phyloP scores from a whole-genome alignment of 1,140 invertebrate genomes.

The Pogonognathellus flavescens region DNA sequence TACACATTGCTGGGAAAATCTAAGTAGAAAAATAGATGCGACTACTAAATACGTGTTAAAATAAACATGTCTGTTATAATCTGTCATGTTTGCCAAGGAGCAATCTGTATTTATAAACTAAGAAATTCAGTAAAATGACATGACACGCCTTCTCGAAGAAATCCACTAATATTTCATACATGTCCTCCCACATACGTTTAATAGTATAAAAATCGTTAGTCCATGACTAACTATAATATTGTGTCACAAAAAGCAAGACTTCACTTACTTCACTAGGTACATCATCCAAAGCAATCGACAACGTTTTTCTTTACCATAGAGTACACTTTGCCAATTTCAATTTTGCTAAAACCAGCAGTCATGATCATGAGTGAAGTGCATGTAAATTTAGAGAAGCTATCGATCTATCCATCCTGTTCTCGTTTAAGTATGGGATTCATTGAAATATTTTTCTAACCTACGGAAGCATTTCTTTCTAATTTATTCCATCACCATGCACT shows the following conservation, averaged over 20 bases:
- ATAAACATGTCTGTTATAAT: slow-evolving; percentile 45
- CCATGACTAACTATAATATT: too few species aligned
- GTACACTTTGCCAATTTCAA: slow-evolving; percentile 36
- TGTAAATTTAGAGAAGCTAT: too few species aligned
- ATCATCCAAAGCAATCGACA: background rate
- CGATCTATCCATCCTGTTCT: too few species aligned
- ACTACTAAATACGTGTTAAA: background rate
- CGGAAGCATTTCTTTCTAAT: too few species aligned
- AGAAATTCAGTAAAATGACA: background rate
- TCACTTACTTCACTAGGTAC: too few species aligned
- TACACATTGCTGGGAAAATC: too few species aligned
- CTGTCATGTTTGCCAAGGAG: slow-evolving; percentile 15
- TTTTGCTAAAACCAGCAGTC: slow-evolving; percentile 1
- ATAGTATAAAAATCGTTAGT: background rate
- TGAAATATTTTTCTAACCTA: too few species aligned
- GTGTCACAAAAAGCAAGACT: too few species aligned
- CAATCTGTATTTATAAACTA: slow-evolving; percentile 21
- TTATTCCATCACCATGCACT: too few species aligned
- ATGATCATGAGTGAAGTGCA: too few species aligned
- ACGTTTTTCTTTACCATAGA: background rate
- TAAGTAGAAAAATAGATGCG: slow-evolving; percentile 13
- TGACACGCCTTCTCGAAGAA: background rate
- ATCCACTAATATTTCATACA: background rate
- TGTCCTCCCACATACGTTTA: slow-evolving; percentile 6
- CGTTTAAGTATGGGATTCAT: too few species aligned